Base-by-base conservation (phyloP, 2,797 vertebrate species). In the Denticeps clupeoides region DNA sequence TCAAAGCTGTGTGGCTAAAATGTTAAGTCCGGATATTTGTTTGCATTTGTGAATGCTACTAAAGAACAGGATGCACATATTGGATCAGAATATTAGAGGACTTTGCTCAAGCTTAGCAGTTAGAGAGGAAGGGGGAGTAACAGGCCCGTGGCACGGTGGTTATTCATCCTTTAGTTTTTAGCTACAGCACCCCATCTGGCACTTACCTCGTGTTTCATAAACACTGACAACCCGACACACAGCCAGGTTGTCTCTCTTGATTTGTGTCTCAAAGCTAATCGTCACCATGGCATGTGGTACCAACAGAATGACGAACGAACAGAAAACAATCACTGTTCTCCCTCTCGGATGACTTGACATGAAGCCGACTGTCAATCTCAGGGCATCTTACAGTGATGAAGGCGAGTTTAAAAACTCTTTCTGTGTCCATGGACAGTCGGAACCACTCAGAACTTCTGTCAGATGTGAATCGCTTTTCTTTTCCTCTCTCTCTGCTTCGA, bases 401-500 rank as follows among this genome's bases (percentile, higher is more conserved):
- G n/a, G n/a, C n/a, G n/a, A n/a, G n/a, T n/a, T n/a, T n/a, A n/a
- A n/a, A n/a, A n/a, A n/a, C n/a, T n/a, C n/a, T n/a, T n/a, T n/a
- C n/a, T n/a, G n/a, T n/a, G n/a, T n/a, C n/a, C n/a, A n/a, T n/a
- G n/a, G n/a, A n/a, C n/a, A n/a, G n/a, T n/a, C n/a, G n/a, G n/a
- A n/a, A n/a, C n/a, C n/a, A n/a, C n/a, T n/a, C n/a, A n/a, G n/a
- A n/a, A n/a, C n/a, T n/a, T n/a, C n/a, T n/a, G n/a, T n/a, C n/a
- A n/a, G n/a, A n/a, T n/a, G n/a, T n/a, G n/a, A n/a, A n/a, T n/a
- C n/a, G n/a, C n/a, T n/a, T n/a, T n/a, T n/a, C n/a, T n/a, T n/a
- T n/a, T n/a, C 24, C 33, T 24, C 26, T 38, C 43, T 45, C 45
- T 42, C 38, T 37, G n/a, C 27, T 12, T 56, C 33, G 51, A 31